phyloP scores from a whole-genome alignment of 2,888 invertebrate genomes.

The Unio pictorum region DNA sequence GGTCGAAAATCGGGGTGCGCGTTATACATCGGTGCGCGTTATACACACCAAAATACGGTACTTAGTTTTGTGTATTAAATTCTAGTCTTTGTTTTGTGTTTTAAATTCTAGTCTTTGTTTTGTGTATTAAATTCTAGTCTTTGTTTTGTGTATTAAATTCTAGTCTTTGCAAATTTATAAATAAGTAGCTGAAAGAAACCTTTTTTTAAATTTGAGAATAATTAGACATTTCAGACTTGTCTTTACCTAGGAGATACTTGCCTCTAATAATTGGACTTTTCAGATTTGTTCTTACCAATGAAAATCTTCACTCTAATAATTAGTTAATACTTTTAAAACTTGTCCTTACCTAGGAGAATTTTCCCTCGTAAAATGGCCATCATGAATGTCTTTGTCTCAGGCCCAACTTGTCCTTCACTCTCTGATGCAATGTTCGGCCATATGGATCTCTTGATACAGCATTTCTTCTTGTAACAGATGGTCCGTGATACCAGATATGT shows the following conservation, averaged over 20 bases:
- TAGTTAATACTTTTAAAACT: too few species aligned
- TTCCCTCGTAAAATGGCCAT: constrained; percentile 60
- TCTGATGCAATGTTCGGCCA: constrained; percentile 63
- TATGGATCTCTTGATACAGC: constrained; percentile 47
- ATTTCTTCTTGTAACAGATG: constrained; percentile 42
- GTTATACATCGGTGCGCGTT: too few species aligned
- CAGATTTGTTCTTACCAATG: constrained; percentile 44
- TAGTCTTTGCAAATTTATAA: background rate
- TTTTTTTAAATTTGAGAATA: too few species aligned
- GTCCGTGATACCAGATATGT: constrained; percentile 41
- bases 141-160: background rate
- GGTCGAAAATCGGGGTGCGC: too few species aligned
- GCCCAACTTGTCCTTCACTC: constrained; percentile 47
- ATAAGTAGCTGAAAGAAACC: background rate
- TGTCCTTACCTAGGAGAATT: constrained; percentile 55
- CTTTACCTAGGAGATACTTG: constrained; percentile 57
- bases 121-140: background rate
- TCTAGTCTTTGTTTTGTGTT: background rate
- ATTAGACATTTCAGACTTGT: too few species aligned
- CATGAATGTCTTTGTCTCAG: constrained; percentile 63
- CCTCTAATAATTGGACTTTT: constrained; percentile 17
- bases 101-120: background rate
- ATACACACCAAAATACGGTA: too few species aligned
- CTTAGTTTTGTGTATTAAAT: background rate
- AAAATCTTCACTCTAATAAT: constrained; percentile 41